Conservation (phyloP, 2,113 vertebrate genomes). For the Chrysochloris asiatica region DNA sequence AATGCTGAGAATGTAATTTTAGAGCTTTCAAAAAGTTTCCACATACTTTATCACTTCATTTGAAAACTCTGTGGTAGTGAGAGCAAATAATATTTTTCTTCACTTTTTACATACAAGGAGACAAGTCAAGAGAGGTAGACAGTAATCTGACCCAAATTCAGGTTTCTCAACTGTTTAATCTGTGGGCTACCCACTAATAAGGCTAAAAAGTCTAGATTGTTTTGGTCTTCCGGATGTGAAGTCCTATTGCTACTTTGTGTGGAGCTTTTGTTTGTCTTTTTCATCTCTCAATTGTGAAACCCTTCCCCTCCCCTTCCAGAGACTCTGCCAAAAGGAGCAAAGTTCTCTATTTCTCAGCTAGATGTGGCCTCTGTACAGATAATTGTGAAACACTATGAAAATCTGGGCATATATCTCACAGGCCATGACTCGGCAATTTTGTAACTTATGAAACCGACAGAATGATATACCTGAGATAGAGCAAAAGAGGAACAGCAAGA, state of each 20-base stretch:
- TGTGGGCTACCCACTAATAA: neutral
- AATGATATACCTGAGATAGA: accelerated
- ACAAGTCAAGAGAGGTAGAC: neutral
- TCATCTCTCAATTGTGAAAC: neutral
- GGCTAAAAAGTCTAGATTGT: neutral
- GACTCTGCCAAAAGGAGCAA: slow-evolving; percentile 18
- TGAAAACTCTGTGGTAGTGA: neutral
- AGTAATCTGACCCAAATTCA: neutral
- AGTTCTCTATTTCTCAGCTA: slow-evolving; percentile 17
- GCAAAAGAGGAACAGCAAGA: no score
- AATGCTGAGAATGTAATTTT: neutral
- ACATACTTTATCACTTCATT: neutral
- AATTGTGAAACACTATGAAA: slow-evolving; percentile 16
- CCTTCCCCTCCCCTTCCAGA: neutral
- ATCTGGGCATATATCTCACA: neutral
- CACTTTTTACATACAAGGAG: neutral
- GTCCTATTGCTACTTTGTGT: neutral
- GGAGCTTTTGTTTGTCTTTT: neutral
- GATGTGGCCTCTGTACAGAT: neutral
- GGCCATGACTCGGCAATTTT: slow-evolving; percentile 65
- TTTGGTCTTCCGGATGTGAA: neutral
- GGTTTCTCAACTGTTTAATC: neutral
- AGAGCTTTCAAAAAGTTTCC: neutral
- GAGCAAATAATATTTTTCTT: neutral
- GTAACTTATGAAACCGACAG: neutral